A percentile compares a stretch with the other conserved stretches of the same genome.
Conservation (phyloP, 1,140 invertebrate genomes). For the Asobara japonica region DNA sequence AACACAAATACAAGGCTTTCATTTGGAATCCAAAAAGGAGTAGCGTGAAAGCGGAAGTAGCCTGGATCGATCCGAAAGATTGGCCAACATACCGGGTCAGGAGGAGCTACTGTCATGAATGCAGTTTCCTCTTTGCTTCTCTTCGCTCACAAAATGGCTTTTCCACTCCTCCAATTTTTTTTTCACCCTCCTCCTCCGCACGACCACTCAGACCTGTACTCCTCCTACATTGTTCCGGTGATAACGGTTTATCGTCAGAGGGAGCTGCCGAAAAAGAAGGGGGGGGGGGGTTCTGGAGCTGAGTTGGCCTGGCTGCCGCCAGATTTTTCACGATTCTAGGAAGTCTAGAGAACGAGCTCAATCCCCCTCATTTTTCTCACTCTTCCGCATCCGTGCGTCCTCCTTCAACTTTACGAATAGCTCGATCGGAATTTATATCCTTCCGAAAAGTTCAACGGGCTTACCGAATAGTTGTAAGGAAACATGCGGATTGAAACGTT, state of each 20-base stretch:
- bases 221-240: conserved; percentile 23
- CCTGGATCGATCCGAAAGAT: conserved; percentile 44
- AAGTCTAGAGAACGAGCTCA: conserved; percentile 18
- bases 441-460: conserved; percentile 21
- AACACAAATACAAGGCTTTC: not conserved
- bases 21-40: not conserved
- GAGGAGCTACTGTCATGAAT: conserved; percentile 56
- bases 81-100: conserved; percentile 56
- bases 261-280: not conserved
- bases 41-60: conserved; percentile 21
- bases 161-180: conserved; percentile 18
- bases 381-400: not conserved
- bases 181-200: not conserved
- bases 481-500: not conserved
- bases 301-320: conserved; percentile 16
- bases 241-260: conserved; percentile 32
- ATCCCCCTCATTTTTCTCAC: conserved; percentile 13
- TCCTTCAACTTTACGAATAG: conserved; percentile 28
- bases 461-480: not conserved
- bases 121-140: conserved; percentile 42
- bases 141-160: not conserved
- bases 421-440: conserved; percentile 31
- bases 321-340: conserved; percentile 31
- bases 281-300: not conserved
- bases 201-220: not conserved